These are phyloP conservation scores for Styela clava DNA, from an alignment of 23 tunicate species.

Conservation along the genomic window DNA sequence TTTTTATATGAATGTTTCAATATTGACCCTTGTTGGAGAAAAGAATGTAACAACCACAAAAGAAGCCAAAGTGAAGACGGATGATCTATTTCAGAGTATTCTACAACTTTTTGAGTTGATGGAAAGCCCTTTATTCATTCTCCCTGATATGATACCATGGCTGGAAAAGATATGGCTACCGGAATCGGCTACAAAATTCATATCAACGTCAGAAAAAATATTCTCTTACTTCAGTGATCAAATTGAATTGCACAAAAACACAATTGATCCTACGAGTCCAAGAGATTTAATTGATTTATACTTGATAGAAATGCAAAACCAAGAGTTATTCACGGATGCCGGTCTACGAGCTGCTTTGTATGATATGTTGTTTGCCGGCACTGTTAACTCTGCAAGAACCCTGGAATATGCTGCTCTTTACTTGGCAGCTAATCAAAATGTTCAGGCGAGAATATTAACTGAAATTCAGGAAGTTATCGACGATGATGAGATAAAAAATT, in stretches of 20 bases:
- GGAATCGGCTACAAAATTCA: background rate
- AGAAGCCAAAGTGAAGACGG: background rate
- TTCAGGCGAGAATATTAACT: background rate
- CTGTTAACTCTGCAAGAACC: background rate
- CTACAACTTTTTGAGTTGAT: background rate
- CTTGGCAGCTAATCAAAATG: conserved; percentile 2
- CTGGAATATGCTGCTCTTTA: background rate
- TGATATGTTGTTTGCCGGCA: background rate
- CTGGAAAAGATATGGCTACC: background rate
- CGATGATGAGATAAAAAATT: background rate
- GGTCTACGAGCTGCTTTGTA: background rate
- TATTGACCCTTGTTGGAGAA: background rate
- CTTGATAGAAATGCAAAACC: background rate
- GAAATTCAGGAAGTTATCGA: background rate
- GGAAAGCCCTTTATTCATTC: background rate
- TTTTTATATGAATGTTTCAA: background rate
- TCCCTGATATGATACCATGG: background rate
- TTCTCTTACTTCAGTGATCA: background rate
- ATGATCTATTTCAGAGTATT: background rate
- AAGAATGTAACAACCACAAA: background rate
- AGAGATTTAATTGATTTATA: background rate
- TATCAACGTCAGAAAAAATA: background rate
- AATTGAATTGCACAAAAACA: background rate
- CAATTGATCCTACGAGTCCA: background rate
- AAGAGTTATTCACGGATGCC: background rate